Evolutionary conservation across 2,797 vertebrate genomes (phyloP).

Genomic region (Acestrorhynchus altus): DNA sequence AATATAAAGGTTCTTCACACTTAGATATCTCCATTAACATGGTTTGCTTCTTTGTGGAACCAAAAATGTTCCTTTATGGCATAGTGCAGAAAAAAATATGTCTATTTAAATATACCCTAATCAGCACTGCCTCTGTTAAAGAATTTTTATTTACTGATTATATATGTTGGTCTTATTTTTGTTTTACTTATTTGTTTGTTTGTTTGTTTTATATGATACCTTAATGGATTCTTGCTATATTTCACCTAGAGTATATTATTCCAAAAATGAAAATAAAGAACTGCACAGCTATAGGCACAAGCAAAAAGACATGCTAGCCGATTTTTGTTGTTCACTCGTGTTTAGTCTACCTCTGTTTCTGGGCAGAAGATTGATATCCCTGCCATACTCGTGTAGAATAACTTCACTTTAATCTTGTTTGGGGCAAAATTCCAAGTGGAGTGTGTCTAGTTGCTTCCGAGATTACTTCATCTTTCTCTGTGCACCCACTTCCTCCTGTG

Average conservation of each 20-base stretch:
- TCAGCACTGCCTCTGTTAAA: too few species aligned
- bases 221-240: not conserved
- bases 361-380: constrained; percentile 83
- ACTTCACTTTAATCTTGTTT: constrained; percentile 88
- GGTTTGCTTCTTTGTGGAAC: too few species aligned
- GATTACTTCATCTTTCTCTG: constrained; percentile 88
- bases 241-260: not conserved
- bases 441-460: constrained; percentile 87
- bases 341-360: constrained; percentile 71
- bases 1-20: too few species aligned
- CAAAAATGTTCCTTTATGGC: too few species aligned
- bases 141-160: not conserved
- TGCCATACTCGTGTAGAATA: constrained; percentile 84
- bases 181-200: not conserved
- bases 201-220: not conserved
- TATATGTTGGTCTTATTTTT: not conserved
- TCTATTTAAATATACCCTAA: too few species aligned
- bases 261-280: not conserved
- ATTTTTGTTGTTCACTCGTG: constrained; percentile 39
- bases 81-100: too few species aligned
- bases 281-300: constrained; percentile 4
- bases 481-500: constrained; percentile 81
- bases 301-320: constrained; percentile 23
- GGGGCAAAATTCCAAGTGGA: constrained; percentile 84
- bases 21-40: too few species aligned